Percentiles rank a stretch among this genome's conserved stretches.
These are phyloP conservation scores for Anaspis maculata DNA, from an alignment of 2,888 invertebrate genomes.

Conservation along the genomic window DNA sequence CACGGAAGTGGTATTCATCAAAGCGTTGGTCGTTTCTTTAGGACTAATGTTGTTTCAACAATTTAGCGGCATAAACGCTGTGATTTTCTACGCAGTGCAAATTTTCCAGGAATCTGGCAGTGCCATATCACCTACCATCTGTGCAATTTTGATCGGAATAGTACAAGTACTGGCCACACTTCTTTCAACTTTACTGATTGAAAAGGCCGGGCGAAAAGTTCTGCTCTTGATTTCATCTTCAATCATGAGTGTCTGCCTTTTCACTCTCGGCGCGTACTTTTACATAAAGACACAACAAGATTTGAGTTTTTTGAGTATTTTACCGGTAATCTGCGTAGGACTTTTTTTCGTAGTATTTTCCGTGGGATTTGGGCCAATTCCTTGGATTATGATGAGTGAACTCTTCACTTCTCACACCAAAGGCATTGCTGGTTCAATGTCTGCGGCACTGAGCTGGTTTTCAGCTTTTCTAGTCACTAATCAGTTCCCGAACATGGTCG, in stretches of 20 bases:
- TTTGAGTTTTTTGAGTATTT: slow-evolving; percentile 20
- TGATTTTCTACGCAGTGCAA: slow-evolving; percentile 34
- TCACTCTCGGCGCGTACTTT: slow-evolving; percentile 40
- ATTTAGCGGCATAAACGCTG: slow-evolving; percentile 38
- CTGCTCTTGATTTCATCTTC: slow-evolving; percentile 54
- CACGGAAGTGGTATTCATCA: slow-evolving; percentile 34
- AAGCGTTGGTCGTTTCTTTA: slow-evolving; percentile 28
- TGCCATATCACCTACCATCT: slow-evolving; percentile 26
- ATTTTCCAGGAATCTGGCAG: slow-evolving; percentile 35
- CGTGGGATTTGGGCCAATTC: slow-evolving; percentile 62
- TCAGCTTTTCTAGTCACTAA: slow-evolving; percentile 58
- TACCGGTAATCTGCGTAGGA: slow-evolving; percentile 25
- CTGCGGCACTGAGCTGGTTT: slow-evolving; percentile 60
- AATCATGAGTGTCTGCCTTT: slow-evolving; percentile 47
- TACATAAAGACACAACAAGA: slow-evolving; percentile 25
- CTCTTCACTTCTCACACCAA: slow-evolving; percentile 57
- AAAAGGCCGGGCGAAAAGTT: slow-evolving; percentile 52
- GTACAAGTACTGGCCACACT: slow-evolving; percentile 47
- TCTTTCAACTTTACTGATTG: slow-evolving; percentile 50
- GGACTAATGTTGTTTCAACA: slow-evolving; percentile 45
- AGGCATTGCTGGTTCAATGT: slow-evolving; percentile 57
- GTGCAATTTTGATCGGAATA: slow-evolving; percentile 42
- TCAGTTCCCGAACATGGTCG: slow-evolving; percentile 52
- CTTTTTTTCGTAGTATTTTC: slow-evolving; percentile 44
- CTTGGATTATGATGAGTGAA: slow-evolving; percentile 64